Percentiles rank a stretch among this genome's conserved stretches.
Conservation (phyloP, 2,113 vertebrate genomes). For the Crotalus viridis region DNA sequence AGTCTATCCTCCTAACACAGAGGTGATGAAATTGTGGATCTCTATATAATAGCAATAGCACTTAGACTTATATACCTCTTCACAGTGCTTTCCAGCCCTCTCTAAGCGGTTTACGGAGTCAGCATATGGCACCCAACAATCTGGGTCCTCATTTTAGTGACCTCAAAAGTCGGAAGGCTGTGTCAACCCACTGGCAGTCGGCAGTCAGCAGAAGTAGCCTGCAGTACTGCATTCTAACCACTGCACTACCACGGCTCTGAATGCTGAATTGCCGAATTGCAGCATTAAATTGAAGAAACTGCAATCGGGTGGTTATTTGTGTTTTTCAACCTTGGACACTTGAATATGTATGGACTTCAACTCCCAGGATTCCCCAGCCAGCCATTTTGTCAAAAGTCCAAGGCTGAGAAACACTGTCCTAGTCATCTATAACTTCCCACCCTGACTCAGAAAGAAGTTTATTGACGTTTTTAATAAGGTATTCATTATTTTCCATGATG, state of each 20-base stretch:
- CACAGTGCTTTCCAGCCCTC: no score
- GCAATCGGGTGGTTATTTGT: neutral
- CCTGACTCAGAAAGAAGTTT: neutral
- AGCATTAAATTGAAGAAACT: neutral
- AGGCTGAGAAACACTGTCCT: neutral
- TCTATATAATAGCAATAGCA: neutral
- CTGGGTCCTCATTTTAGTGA: no score
- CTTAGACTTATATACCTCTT: no score
- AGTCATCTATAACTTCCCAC: neutral
- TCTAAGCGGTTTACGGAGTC: no score
- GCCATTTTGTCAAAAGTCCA: neutral
- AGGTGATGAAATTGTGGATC: neutral
- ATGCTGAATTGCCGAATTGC: no score
- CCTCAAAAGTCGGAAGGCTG: no score
- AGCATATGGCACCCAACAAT: no score
- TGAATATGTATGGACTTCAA: neutral
- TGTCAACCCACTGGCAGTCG: no score
- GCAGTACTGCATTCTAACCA: no score
- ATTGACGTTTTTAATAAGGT: neutral
- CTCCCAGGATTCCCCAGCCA: neutral
- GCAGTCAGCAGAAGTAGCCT: no score
- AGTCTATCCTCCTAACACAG: neutral
- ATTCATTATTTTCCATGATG: neutral
- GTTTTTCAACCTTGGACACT: neutral
- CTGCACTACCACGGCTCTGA: no score